Percentiles rank a stretch among this genome's conserved stretches.
Evolutionary conservation across 2,113 vertebrate genomes (phyloP).

Genomic region (Tympanuchus pallidicinctus): DNA sequence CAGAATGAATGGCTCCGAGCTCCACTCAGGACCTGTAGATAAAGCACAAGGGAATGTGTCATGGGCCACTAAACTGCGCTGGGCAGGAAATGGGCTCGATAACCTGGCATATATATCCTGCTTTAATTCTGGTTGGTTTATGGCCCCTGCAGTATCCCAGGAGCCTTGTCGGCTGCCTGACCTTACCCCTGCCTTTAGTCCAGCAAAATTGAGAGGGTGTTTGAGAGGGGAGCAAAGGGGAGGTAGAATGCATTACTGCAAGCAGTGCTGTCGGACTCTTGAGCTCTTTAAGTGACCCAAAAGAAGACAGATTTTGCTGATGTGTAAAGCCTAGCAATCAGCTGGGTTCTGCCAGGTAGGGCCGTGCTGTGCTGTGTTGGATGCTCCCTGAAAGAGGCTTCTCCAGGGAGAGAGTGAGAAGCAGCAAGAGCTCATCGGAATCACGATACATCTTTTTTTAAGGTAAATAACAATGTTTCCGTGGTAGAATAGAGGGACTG

Average conservation of each 20-base stretch:
- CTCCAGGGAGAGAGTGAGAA: conserved; percentile 2
- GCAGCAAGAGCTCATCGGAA: background rate
- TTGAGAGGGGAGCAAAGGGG: background rate
- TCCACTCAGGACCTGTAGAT: background rate
- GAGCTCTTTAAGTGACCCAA: conserved; percentile 37
- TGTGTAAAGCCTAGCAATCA: background rate
- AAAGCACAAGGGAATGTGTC: background rate
- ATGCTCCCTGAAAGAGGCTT: background rate
- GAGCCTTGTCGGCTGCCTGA: background rate
- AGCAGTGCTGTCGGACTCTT: background rate
- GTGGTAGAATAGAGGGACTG: background rate
- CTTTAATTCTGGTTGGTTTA: conserved; percentile 41
- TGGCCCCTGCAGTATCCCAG: conserved; percentile 11
- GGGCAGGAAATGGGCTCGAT: background rate
- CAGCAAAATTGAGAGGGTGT: background rate
- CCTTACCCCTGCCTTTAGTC: conserved; percentile 7
- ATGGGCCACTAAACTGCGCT: background rate
- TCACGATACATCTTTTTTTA: background rate
- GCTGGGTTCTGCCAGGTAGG: background rate
- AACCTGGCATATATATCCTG: background rate
- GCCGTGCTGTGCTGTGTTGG: background rate
- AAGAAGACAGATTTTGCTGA: conserved; percentile 20
- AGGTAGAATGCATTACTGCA: background rate
- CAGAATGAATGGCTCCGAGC: background rate
- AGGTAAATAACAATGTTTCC: background rate